Evolutionary conservation across 2,797 vertebrate species (phyloP).

Genomic region (Chelonia mydas): DNA sequence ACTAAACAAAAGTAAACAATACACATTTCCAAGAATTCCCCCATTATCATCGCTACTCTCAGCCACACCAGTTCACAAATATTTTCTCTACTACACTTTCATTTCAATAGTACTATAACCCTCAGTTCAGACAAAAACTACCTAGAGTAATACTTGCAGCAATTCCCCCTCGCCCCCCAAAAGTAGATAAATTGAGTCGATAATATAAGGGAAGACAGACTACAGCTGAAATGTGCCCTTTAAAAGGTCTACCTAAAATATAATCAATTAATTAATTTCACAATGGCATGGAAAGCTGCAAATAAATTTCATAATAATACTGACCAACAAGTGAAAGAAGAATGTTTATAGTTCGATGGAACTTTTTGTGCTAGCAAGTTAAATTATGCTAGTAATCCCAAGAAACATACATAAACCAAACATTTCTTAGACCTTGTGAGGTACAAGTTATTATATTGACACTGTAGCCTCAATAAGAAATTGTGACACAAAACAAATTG

Average conservation of each 20-base stretch:
- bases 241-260: not conserved
- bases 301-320: not conserved
- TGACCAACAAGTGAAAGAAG: not conserved
- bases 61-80: not conserved
- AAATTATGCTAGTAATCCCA: not conserved
- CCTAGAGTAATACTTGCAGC: not conserved
- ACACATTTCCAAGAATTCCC: not conserved
- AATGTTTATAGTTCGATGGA: not conserved
- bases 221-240: not conserved
- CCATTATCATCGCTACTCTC: not conserved
- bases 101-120: not conserved
- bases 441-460: not conserved
- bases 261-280: not conserved
- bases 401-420: not conserved
- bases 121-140: not conserved
- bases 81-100: not conserved
- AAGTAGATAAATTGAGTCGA: not conserved
- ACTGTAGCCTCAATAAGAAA: not conserved
- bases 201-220: not conserved
- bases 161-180: not conserved
- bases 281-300: not conserved
- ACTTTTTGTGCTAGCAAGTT: not conserved
- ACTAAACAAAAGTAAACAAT: not conserved
- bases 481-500: fast-evolving
- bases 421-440: not conserved